Base-by-base conservation (phyloP, 2,888 invertebrate species). In the Villa cingulata region DNA sequence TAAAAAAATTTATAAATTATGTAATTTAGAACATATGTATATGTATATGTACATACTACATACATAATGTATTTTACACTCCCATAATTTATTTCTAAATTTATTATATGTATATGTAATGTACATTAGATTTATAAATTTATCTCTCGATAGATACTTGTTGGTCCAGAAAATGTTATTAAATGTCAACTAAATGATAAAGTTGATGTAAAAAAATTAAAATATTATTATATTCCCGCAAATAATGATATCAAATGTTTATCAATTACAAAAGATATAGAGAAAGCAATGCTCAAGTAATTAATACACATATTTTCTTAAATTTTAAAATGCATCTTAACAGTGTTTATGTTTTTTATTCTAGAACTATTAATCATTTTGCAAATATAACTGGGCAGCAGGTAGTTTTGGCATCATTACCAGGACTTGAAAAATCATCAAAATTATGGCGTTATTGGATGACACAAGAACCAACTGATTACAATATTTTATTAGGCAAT, bases 361-460 rank as follows among this genome's bases (percentile, higher is more conserved):
- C 46, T 49, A 71, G 70, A 51, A 62, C 71, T 37, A 62, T 71
- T 3, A 59, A 65, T 15, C 66, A 74, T 59, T 72, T 76, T 45
- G 56, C 60, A 19, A 62, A 64, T 5, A 53, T 69, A 0, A 62
- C 65, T 0, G 70, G 65, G 0, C 46, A 58, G 12, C 58, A 53
- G 38, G 47, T 68, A 51, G 0, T 70, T 64, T 6, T 57, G 54
- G 55, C 62, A 45, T 34, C 57, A 19, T 43, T 69, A 17, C 64
- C 66, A 1, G 57, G 63, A 14, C 56, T 61, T 2, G 57, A 68
- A 38, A 46, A 80, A 57, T 76, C 78, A 59, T 76, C 71, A 51
- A 73, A 74, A 51, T 64, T 87, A 56, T 89, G 87, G 86, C 73
- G 80, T 23, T 80, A 83, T 64, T 80, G 80, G 76, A 83, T 88